Conservation (phyloP, 2,113 vertebrate species). For the Galeopterus variegatus region DNA sequence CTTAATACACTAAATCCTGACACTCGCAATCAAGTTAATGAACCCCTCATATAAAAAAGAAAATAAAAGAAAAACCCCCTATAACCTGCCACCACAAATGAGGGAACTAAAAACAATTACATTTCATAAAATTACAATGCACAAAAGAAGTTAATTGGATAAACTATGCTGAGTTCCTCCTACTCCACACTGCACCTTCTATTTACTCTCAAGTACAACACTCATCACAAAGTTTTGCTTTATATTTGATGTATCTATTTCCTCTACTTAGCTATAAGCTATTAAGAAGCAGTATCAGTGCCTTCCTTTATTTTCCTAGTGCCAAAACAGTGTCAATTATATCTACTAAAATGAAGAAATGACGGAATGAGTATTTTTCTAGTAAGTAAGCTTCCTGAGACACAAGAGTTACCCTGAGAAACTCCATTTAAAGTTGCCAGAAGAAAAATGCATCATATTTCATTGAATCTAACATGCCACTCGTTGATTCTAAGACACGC, state of each 20-base stretch:
- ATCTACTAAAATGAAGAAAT: conserved; percentile 25
- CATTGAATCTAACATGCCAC: background rate
- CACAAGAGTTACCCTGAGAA: background rate
- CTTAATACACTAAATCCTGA: background rate
- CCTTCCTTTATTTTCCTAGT: conserved; percentile 26
- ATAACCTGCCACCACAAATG: background rate
- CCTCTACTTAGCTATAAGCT: background rate
- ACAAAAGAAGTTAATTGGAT: background rate
- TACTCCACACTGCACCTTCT: background rate
- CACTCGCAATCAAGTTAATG: background rate
- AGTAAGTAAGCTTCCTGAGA: conserved; percentile 11
- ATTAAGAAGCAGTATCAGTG: background rate
- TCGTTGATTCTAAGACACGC: background rate
- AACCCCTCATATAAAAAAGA: background rate
- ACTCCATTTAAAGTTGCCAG: background rate
- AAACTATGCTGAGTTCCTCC: background rate
- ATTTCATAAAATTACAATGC: conserved; percentile 3
- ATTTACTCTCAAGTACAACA: background rate
- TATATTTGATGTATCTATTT: background rate
- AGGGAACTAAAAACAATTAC: background rate
- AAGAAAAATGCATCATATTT: conserved; percentile 14
- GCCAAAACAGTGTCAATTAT: background rate
- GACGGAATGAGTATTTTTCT: conserved; percentile 32
- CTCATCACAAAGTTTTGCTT: background rate
- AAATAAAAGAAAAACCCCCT: background rate